Conservation (phyloP, 2,113 vertebrate genomes). For the Boleophthalmus pectinirostris region DNA sequence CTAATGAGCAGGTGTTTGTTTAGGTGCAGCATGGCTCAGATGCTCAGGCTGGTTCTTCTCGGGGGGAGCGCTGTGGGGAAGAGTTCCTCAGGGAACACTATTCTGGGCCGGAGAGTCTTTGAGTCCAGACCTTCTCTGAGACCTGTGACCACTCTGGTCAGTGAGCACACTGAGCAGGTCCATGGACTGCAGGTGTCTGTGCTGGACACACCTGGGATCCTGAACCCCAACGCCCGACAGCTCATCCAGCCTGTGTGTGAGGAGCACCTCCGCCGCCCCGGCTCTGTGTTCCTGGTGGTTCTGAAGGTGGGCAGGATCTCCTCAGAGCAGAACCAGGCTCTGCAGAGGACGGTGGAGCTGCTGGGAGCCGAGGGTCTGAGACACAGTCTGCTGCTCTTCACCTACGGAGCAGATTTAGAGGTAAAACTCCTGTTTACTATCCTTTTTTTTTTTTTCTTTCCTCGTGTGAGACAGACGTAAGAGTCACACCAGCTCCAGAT, state of each 20-base stretch:
- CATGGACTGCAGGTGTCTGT: constrained; percentile 10
- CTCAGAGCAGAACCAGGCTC: not conserved
- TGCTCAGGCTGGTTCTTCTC: not conserved
- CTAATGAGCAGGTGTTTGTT: not conserved
- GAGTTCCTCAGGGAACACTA: constrained; percentile 11
- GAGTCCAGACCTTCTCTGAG: not conserved
- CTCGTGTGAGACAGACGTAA: no score
- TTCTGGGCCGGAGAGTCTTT: not conserved
- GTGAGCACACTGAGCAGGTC: not conserved
- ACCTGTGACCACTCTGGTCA: not conserved
- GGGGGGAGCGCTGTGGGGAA: not conserved
- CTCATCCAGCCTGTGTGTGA: not conserved
- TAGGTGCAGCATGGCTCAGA: not conserved
- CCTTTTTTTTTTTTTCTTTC: no score
- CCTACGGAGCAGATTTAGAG: no score
- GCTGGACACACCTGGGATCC: constrained; percentile 19
- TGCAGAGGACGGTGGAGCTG: not conserved
- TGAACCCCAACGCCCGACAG: not conserved
- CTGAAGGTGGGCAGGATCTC: constrained; percentile 2
- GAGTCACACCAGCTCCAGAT: no score
- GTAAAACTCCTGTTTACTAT: no score
- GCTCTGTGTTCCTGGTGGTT: constrained; percentile 20
- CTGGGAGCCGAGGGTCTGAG: not conserved
- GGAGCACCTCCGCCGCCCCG: not conserved
- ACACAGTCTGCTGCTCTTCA: not conserved